A percentile compares a stretch with the other conserved stretches of the same genome.
These are phyloP conservation scores for Oceanodroma leucorhoa DNA, from an alignment of 2,797 vertebrate species.

Conservation along the genomic window DNA sequence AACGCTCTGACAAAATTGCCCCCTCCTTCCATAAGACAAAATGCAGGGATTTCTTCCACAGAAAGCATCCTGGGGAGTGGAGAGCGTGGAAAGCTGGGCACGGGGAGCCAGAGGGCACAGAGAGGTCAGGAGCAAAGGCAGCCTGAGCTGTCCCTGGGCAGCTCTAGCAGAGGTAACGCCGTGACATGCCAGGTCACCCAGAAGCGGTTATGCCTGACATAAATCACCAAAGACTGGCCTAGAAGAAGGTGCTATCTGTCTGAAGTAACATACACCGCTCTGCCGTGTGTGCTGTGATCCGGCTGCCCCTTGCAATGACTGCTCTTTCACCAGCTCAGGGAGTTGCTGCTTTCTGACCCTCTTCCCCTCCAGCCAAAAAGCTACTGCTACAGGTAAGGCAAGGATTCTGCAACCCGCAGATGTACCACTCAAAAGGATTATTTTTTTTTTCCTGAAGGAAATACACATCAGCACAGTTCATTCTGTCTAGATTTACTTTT, in stretches of 20 bases:
- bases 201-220: accelerated
- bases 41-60: accelerated
- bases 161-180: background rate
- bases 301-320: accelerated
- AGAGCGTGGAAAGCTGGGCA: background rate
- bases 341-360: background rate
- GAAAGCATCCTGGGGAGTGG: background rate
- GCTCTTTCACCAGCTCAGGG: background rate
- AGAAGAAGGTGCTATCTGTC: background rate
- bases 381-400: background rate
- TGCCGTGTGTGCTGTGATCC: background rate
- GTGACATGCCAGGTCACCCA: background rate
- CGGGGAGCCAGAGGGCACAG: background rate
- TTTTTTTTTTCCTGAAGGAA: background rate
- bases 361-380: background rate
- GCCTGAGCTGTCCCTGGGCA: background rate
- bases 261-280: accelerated
- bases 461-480: background rate
- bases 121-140: background rate
- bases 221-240: background rate
- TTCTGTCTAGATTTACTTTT: background rate
- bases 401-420: background rate
- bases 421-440: accelerated
- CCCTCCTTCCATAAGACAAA: background rate
- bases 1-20: background rate